Evolutionary conservation across 2,113 vertebrate species (phyloP), one percentile per base, ranked within the genome.

Genomic region (Jaculus jaculus): DNA sequence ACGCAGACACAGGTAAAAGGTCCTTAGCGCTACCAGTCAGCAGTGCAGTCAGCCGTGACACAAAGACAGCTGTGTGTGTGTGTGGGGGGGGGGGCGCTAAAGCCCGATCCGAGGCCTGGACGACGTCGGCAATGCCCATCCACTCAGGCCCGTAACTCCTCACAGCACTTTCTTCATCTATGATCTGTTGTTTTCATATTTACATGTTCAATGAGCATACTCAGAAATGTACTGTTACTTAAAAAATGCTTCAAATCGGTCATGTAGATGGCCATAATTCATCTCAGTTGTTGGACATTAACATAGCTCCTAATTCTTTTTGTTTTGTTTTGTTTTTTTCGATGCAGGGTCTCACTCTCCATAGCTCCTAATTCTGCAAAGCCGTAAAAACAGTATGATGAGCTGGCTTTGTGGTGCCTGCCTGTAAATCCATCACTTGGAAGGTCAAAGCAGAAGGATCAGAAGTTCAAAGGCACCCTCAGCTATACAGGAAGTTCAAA

Each of bases 311-410:
- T 80, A 87, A n/a, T 84, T 47, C 42, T 47, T 47, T 47, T 47
- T 47, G 42, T 8, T 8, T 5, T 47, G 42, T 47, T 47, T 47
- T 47, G 42, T 47, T 47, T 47, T 47, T 47, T 8, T 47, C 42
- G 8, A 47, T 47, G 42, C 8, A 47, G 42, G 42, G 42, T 47
- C 42, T 47, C 42, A 47, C 42, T 47, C 42, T 47, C 42, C 24
- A 20, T 69, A 94, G 83, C 75, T 77, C 86, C 77, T 80, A 87
- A 30, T 84, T 93, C 94, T 69, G 89, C 39, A 34, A 92, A 89
- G 74, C 37, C 54, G 69, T 80, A 75, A 79, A 96, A 92, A 83
- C n/a, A 37, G 17, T 7, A 24, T 58, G 28, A 72, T n/a, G 24
- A 72, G 18, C 37, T 71, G 75, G 24, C n/a, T 20, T 51, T 63